Conservation (phyloP, 2,797 vertebrate species). For the Avahi laniger region DNA sequence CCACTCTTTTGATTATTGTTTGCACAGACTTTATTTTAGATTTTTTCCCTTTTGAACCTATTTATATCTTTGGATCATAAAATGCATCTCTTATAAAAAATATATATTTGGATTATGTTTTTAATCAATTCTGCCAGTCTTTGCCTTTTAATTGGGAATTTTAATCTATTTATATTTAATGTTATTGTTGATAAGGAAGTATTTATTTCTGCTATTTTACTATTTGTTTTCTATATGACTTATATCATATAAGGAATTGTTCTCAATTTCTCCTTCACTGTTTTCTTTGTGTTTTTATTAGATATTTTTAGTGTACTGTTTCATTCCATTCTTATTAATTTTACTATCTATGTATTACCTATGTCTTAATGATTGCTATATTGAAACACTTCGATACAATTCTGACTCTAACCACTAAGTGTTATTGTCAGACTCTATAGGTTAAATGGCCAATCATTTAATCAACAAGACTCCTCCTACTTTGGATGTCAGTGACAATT, state of each 20-base stretch:
- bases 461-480: neutral
- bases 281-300: neutral
- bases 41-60: neutral
- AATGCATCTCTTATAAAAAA: neutral
- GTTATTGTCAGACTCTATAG: neutral
- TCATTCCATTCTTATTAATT: neutral
- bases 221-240: neutral
- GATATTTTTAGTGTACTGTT: neutral
- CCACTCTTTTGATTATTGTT: neutral
- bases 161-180: neutral
- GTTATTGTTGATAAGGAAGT: neutral
- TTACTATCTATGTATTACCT: neutral
- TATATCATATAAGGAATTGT: neutral
- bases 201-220: neutral
- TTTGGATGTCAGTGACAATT: neutral
- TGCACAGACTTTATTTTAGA: neutral
- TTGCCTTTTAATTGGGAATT: neutral
- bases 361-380: neutral
- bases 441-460: neutral
- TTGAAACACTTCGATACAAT: neutral
- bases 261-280: neutral
- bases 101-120: neutral
- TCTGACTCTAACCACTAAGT: neutral
- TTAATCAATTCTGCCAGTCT: neutral
- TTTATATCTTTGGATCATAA: neutral